Percentiles rank a stretch among this genome's conserved stretches.
Conservation (phyloP, 2,888 invertebrate genomes). For the Drosophila austrosaltans region DNA sequence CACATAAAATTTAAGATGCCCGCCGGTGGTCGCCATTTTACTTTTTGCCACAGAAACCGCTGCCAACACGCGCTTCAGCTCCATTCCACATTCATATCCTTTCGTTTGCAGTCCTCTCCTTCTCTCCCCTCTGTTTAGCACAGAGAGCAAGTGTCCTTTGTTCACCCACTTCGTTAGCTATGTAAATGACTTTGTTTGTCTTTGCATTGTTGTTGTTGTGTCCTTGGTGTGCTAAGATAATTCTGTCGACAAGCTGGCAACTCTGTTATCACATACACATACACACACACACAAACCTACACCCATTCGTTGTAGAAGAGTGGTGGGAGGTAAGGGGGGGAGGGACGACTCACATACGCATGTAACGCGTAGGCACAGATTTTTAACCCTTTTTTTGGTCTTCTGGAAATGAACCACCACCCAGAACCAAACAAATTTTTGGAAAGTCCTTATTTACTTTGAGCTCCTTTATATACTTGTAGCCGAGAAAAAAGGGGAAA, state of each 20-base stretch:
- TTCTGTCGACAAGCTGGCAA: constrained; percentile 71
- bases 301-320: background rate
- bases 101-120: background rate
- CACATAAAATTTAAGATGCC: constrained; percentile 64
- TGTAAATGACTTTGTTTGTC: constrained; percentile 77
- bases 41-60: constrained; percentile 39
- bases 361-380: constrained; percentile 64
- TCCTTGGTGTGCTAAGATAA: constrained; percentile 49
- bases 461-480: constrained; percentile 41
- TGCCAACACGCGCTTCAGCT: constrained; percentile 57
- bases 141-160: constrained; percentile 32
- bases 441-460: constrained; percentile 47
- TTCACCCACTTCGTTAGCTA: constrained; percentile 75
- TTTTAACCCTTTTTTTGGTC: constrained; percentile 74
- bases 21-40: constrained; percentile 62
- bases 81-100: constrained; percentile 29
- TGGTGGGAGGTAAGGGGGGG: background rate
- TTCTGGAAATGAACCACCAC: constrained; percentile 43
- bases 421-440: constrained; percentile 39
- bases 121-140: background rate
- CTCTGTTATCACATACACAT: constrained; percentile 54
- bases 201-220: constrained; percentile 54
- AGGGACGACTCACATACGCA: constrained; percentile 66
- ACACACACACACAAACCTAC: constrained; percentile 23
- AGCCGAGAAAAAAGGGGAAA: constrained; percentile 58